Evolutionary conservation across 2,888 invertebrate genomes (phyloP).

Genomic region (Melipona beecheii): DNA sequence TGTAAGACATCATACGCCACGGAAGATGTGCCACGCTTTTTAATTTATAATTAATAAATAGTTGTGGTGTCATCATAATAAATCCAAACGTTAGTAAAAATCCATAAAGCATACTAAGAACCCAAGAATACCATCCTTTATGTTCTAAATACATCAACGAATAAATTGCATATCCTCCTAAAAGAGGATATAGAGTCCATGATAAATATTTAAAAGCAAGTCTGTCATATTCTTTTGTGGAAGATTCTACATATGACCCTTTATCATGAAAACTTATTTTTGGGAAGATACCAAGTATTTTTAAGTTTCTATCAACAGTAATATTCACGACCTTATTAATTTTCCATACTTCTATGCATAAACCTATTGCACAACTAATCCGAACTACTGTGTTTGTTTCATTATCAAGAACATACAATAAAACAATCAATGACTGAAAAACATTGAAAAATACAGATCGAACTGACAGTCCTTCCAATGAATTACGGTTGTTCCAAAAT

Average conservation of each 20-base stretch:
- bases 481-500: conserved; percentile 99
- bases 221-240: conserved; percentile 96
- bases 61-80: conserved; percentile 99
- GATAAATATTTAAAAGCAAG: conserved; percentile 98
- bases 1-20: conserved; percentile 99
- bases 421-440: conserved; percentile 97
- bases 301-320: conserved; percentile 90
- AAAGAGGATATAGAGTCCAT: conserved; percentile 97
- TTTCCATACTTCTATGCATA: conserved; percentile 99
- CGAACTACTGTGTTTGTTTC: conserved; percentile 98
- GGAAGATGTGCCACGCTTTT: conserved; percentile 99
- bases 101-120: conserved; percentile 98
- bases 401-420: conserved; percentile 98
- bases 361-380: conserved; percentile 96
- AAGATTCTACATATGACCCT: conserved; percentile 97
- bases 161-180: conserved; percentile 97
- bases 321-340: conserved; percentile 98
- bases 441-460: conserved; percentile 99
- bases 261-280: conserved; percentile 94
- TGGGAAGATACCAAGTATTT: conserved; percentile 92
- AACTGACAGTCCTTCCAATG: conserved; percentile 98
- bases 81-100: conserved; percentile 99
- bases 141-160: conserved; percentile 98
- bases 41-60: conserved; percentile 99
- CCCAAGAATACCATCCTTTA: conserved; percentile 99